Evolutionary conservation across 1,140 invertebrate genomes (phyloP).

Genomic region (Orchestia grillus): DNA sequence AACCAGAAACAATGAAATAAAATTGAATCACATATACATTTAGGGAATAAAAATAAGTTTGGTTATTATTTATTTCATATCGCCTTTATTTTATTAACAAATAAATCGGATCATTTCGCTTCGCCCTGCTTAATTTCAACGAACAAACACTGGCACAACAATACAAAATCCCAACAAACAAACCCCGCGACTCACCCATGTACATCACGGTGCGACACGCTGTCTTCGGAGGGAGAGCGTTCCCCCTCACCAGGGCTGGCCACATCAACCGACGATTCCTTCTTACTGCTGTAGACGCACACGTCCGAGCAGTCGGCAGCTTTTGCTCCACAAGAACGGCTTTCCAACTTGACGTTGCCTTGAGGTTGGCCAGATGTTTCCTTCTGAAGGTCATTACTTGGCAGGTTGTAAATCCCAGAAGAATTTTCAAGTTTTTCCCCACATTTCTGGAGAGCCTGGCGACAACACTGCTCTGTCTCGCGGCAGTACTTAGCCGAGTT

Average conservation of each 20-base stretch:
- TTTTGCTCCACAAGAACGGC: not conserved
- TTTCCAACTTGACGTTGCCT: not conserved
- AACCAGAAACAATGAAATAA: too few species aligned
- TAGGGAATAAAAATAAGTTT: too few species aligned
- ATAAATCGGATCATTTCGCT: too few species aligned
- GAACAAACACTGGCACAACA: too few species aligned
- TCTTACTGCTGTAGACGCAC: not conserved
- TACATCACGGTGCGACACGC: not conserved
- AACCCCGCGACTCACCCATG: not conserved
- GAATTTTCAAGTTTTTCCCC: not conserved
- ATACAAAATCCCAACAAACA: too few species aligned
- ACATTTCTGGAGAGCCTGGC: not conserved
- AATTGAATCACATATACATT: too few species aligned
- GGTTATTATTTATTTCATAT: too few species aligned
- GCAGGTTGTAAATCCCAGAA: not conserved
- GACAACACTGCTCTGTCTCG: not conserved
- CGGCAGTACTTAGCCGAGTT: not conserved
- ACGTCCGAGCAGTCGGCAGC: not conserved
- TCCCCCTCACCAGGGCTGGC: not conserved
- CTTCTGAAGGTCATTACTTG: not conserved
- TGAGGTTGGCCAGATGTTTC: not conserved
- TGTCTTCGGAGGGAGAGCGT: not conserved
- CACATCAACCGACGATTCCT: not conserved
- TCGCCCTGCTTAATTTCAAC: too few species aligned
- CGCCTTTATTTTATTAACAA: too few species aligned